Evolutionary conservation across 1,140 invertebrate species (phyloP).

Genomic region (Drosophila subobscura): DNA sequence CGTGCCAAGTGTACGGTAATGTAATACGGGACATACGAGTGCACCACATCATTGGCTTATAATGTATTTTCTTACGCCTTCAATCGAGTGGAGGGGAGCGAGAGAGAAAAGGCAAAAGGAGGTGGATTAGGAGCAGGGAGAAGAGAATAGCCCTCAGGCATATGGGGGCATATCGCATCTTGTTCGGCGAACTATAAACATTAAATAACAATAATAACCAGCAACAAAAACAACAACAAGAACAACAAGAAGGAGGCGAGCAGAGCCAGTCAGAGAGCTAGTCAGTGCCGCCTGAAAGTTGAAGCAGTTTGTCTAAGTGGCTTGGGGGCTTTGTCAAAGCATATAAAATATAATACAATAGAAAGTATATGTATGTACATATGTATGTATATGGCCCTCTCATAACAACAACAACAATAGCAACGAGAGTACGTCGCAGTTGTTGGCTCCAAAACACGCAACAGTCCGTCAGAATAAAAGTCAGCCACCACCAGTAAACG

Average conservation of each 20-base stretch:
- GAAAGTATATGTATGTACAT: conserved; percentile 49
- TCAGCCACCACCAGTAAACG: conserved; percentile 32
- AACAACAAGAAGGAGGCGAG: not conserved
- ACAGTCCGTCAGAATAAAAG: conserved; percentile 67
- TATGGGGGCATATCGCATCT: conserved; percentile 33
- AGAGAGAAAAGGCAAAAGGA: not conserved
- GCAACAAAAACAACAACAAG: conserved; percentile 39
- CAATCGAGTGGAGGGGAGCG: conserved; percentile 32
- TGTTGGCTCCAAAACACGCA: conserved; percentile 76
- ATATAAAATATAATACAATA: conserved; percentile 71
- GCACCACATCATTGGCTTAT: conserved; percentile 29
- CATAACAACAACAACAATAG: conserved; percentile 38
- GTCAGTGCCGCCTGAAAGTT: conserved; percentile 49
- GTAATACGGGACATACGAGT: conserved; percentile 13
- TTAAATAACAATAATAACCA: conserved; percentile 77
- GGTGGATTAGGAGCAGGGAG: too few relatives aligned
- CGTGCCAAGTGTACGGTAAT: conserved; percentile 15
- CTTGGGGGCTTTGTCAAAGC: conserved; percentile 66
- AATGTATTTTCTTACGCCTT: conserved; percentile 51
- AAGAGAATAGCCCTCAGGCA: too few relatives aligned
- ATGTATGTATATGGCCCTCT: not conserved
- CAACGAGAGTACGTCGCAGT: conserved; percentile 61
- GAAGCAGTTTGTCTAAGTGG: conserved; percentile 76
- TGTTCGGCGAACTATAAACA: conserved; percentile 67
- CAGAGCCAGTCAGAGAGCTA: not conserved